These are phyloP conservation scores for Parochlus steinenii DNA, from an alignment of 2,888 invertebrate species.

Conservation along the genomic window DNA sequence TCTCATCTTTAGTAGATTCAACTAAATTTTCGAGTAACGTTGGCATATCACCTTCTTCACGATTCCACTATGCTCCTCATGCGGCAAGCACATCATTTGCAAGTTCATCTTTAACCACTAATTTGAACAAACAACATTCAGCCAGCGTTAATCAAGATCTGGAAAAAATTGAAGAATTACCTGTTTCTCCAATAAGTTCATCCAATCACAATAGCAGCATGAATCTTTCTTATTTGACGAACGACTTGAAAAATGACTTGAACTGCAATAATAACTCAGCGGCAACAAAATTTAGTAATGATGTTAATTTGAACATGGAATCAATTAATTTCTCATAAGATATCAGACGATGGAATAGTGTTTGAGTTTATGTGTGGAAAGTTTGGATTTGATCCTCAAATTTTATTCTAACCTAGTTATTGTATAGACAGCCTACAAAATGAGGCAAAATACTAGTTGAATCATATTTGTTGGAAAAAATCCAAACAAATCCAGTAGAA, in stretches of 20 bases:
- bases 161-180: slow-evolving; percentile 51
- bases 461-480: too few relatives aligned
- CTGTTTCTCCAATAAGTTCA: slow-evolving; percentile 25
- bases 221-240: slow-evolving; percentile 7
- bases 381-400: too few relatives aligned
- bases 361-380: too few relatives aligned
- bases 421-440: too few relatives aligned
- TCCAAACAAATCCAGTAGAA: too few relatives aligned
- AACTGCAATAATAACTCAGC: slow-evolving; percentile 1
- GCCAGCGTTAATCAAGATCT: slow-evolving; percentile 49
- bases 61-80: too few relatives aligned
- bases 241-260: slow-evolving; percentile 2
- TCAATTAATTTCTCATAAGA: too few relatives aligned
- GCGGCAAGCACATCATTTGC: too few relatives aligned
- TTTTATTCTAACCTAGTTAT: too few relatives aligned
- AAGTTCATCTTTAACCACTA: slow-evolving; percentile 18
- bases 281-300: slow-evolving; percentile 1
- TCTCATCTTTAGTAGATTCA: slow-evolving; percentile 9
- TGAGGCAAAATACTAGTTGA: too few relatives aligned
- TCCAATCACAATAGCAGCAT: background rate
- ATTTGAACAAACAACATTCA: slow-evolving; percentile 47
- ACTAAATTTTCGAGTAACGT: too few relatives aligned
- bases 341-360: too few relatives aligned
- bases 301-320: slow-evolving; percentile 7
- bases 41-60: slow-evolving; percentile 9